Base-by-base conservation (phyloP, 2,797 vertebrate genomes). In the Distichodus sexfasciatus region DNA sequence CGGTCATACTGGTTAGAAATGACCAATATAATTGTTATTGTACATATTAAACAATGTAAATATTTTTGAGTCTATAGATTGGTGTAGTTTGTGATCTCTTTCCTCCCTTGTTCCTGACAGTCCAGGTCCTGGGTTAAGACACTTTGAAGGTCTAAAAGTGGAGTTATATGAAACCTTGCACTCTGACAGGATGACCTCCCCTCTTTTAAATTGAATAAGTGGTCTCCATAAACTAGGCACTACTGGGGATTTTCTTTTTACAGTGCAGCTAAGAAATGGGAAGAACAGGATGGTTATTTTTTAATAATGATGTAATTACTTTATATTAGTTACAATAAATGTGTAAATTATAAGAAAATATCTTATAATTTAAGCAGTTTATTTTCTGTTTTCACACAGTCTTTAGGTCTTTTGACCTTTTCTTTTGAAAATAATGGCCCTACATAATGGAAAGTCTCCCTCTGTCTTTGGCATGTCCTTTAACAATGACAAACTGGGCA, bases 191-290 rank as follows among this genome's bases (percentile, higher is more conserved):
- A 23, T 33, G 53, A 15, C 41, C 60, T 40, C 11, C 24, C 15
- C 46, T 14, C 40, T 38, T 38, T 59, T 51, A 53, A 64, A 36
- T 59, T 28, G 15, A 33, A 57, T 63, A 41, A 58, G 53, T 2
- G 2, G 17, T 31, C 3, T n/a, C 14, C 7, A 12, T 3, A 15
- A 5, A 26, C n/a, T 29, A 69, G 24, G 21, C 29, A 10, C 9
- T 47, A 12, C 3, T 53, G 3, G 15, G 15, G 40, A 38, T 47
- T 44, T 5, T 33, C 17, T 36, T 31, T 12, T 9, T 48, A 38
- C 9, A 29, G 6, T 44, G 6, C 11, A 12, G n/a, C 14, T 1
- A 24, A 12, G 24, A 11, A 23, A 23, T 24, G 5, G 24, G 46
- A 3, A 48, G 11, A 12, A 24, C 46, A 48, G 11, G 8, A 11